phyloP scores from a whole-genome alignment of 2,113 vertebrate species.

The Scartelaos histophorus region DNA sequence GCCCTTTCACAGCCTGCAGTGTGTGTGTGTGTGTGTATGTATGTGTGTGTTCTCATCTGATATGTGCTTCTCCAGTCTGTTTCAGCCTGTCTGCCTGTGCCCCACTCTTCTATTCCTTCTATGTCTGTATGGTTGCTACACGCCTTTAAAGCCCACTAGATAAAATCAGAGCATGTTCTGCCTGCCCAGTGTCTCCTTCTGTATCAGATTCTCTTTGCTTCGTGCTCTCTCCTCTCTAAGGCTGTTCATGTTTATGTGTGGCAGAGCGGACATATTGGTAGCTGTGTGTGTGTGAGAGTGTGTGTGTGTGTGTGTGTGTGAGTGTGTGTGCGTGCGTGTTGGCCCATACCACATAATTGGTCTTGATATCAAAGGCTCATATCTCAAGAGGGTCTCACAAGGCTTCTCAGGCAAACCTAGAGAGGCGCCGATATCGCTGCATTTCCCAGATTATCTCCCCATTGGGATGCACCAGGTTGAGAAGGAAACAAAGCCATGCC shows the following conservation, averaged over 20 bases:
- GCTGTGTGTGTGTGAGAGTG: not conserved
- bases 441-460: constrained; percentile 72
- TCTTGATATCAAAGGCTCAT: constrained; percentile 77
- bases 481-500: constrained; percentile 63
- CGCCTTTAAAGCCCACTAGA: constrained; percentile 60
- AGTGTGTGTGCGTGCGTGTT: constrained; percentile 19
- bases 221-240: constrained; percentile 55
- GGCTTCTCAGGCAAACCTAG: constrained; percentile 70
- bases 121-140: constrained; percentile 47
- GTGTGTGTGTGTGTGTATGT: not conserved
- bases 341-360: constrained; percentile 69
- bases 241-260: constrained; percentile 31
- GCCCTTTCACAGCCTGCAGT: constrained; percentile 12
- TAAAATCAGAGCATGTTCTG: constrained; percentile 71
- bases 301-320: constrained; percentile 10
- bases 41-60: constrained; percentile 12
- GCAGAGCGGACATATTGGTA: not conserved
- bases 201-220: constrained; percentile 72
- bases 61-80: constrained; percentile 34
- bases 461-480: constrained; percentile 62
- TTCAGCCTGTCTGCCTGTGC: constrained; percentile 50
- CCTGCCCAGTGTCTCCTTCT: constrained; percentile 65
- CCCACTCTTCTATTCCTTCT: constrained; percentile 53
- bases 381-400: constrained; percentile 74
- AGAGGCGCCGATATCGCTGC: constrained; percentile 70